Base-by-base conservation (phyloP, 1,140 invertebrate species). In the Scaptomyza hsui region DNA sequence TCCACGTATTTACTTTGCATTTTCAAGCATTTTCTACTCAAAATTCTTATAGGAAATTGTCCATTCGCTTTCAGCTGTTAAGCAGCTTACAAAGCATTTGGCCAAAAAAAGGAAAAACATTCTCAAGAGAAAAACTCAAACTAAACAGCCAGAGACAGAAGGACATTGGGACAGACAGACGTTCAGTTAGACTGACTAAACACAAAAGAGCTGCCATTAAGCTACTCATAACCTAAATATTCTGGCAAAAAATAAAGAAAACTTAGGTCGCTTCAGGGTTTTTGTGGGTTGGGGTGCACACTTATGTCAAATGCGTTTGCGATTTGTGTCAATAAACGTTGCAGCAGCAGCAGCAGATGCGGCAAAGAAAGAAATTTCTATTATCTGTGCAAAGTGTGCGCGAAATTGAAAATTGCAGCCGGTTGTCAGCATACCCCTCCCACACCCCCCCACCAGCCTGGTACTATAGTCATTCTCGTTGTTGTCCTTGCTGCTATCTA, bases 281-380 rank as follows among this genome's bases (percentile, higher is more conserved):
- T 52, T 29, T 42, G 19, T 15, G n/a, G 45, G 4, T 47, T 9
- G 24, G 4, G 45, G 41, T 71, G 65, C 77, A 29, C 85, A 86
- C 80, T 85, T 85, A 86, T 85, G 80, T 83, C 80, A 86, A 85
- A 85, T 85, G 80, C 80, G 80, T 85, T 85, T 86, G 80, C 80
- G 80, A 85, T 85, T 86, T 85, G 80, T 85, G 77, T 86, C 81
- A 85, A 85, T 85, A 85, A 85, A 83, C 80, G 72, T 61, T 72
- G 67, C 45, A 65, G 64, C 72, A 74, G 72, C 56, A 67, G 67
- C 45, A 65, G 64, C 72, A 74, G 60, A 41, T 61, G 64, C 49
- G 44, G 41, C 53, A 48, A 32, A 68, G 77, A 86, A 85, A 86
- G 80, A 85, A 85, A 86, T 85, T 85, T 85, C 81, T 88, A 85